Conservation (phyloP, 1,140 invertebrate species). For the Babylonia areolata region DNA sequence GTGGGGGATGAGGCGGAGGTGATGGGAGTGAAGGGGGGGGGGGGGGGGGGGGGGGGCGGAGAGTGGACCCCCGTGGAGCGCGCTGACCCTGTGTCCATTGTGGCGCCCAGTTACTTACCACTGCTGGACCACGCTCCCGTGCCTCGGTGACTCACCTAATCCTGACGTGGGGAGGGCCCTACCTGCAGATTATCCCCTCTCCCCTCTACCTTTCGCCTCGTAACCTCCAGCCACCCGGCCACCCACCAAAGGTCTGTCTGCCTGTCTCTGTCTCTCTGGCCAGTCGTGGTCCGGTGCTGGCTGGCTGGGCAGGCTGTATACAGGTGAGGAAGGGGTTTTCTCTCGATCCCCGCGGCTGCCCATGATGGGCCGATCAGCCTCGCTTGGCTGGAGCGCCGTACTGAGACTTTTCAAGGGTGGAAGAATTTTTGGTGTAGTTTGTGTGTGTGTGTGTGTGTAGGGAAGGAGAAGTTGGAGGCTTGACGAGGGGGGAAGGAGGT, state of each 20-base stretch:
- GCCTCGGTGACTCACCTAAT: background rate
- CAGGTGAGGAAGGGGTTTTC: too few relatives aligned
- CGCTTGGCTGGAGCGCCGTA: background rate
- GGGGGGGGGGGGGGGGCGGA: background rate
- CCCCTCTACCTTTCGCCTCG: background rate
- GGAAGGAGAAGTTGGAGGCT: too few relatives aligned
- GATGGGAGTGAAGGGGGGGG: background rate
- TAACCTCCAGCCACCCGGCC: background rate
- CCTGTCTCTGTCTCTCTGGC: too few relatives aligned
- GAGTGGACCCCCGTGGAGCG: background rate
- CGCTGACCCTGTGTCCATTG: slow-evolving; percentile 1
- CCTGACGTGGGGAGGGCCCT: slow-evolving; percentile 4
- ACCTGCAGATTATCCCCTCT: slow-evolving; percentile 13
- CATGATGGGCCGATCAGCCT: background rate
- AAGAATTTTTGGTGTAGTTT: background rate
- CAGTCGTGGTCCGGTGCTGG: too few relatives aligned
- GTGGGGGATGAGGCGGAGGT: background rate
- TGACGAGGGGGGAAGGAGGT: too few relatives aligned
- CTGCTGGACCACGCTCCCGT: background rate
- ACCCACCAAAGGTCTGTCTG: too few relatives aligned
- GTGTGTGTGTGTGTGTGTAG: too few relatives aligned
- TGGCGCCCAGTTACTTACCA: slow-evolving; percentile 10
- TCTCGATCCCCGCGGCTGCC: background rate
- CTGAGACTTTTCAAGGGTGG: background rate
- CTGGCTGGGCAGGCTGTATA: too few relatives aligned